Evolutionary conservation across 1,140 invertebrate species (phyloP).

Genomic region (Vanessa atalanta): DNA sequence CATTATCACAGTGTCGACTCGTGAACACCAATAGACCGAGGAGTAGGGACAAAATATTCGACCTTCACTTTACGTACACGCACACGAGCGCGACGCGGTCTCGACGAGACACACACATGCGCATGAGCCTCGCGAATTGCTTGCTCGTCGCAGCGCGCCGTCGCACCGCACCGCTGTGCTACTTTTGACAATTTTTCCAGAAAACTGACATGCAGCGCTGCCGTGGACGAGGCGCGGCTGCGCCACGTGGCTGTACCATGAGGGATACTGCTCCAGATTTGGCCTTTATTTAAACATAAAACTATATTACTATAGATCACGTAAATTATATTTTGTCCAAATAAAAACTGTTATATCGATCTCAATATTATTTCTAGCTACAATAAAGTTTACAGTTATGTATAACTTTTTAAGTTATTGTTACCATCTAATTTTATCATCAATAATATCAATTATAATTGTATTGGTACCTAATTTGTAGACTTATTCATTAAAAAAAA

Average conservation of each 20-base stretch:
- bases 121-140: slow-evolving; percentile 69
- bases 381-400: too few relatives aligned
- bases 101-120: slow-evolving; percentile 60
- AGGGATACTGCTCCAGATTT: slow-evolving; percentile 6
- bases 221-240: slow-evolving; percentile 59
- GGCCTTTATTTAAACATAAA: too few relatives aligned
- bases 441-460: too few relatives aligned
- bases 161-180: slow-evolving; percentile 64
- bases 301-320: too few relatives aligned
- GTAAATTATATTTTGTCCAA: too few relatives aligned
- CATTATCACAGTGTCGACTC: slow-evolving; percentile 75
- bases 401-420: too few relatives aligned
- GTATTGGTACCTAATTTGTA: too few relatives aligned
- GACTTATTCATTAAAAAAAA: too few relatives aligned
- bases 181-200: slow-evolving; percentile 80
- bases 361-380: too few relatives aligned
- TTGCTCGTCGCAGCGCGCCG: slow-evolving; percentile 54
- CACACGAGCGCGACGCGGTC: slow-evolving; percentile 58
- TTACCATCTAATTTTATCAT: too few relatives aligned
- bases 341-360: too few relatives aligned
- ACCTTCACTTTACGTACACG: slow-evolving; percentile 78
- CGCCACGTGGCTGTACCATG: slow-evolving; percentile 58
- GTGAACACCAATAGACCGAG: slow-evolving; percentile 79
- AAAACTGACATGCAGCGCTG: slow-evolving; percentile 76
- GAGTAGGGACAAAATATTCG: slow-evolving; percentile 80